Conservation (phyloP, 2,888 invertebrate genomes). For the Cabera pusaria region DNA sequence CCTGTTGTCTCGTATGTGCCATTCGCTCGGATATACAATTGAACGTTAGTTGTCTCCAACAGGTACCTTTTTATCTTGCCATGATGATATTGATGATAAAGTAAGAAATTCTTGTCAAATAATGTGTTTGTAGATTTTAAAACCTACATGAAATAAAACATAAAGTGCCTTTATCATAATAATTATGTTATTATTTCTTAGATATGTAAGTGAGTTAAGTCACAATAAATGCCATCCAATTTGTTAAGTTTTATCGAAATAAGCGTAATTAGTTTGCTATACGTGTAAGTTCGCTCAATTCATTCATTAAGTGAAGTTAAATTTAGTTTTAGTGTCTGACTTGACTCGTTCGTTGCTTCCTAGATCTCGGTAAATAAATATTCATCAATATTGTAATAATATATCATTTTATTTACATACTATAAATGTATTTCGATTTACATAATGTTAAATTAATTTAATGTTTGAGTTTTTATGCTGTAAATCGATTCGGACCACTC, state of each 20-base stretch:
- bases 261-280: constrained; percentile 71
- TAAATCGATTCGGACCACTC: constrained; percentile 17
- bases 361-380: constrained; percentile 32
- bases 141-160: constrained; percentile 65
- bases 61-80: constrained; percentile 84
- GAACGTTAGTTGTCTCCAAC: constrained; percentile 75
- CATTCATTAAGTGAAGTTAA: constrained; percentile 70
- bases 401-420: constrained; percentile 30
- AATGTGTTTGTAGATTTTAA: constrained; percentile 50
- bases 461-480: constrained; percentile 14
- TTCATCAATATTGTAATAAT: constrained; percentile 28
- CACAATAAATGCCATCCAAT: constrained; percentile 83
- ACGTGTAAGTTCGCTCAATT: constrained; percentile 77
- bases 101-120: constrained; percentile 80
- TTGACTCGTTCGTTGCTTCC: constrained; percentile 55
- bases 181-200: constrained; percentile 66
- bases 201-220: constrained; percentile 79
- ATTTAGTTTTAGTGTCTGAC: constrained; percentile 61
- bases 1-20: constrained; percentile 73
- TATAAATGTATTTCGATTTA: constrained; percentile 23
- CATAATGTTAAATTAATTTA: constrained; percentile 33
- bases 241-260: constrained; percentile 76
- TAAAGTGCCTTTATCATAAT: constrained; percentile 79
- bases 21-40: constrained; percentile 78
- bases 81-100: constrained; percentile 82